Conservation (phyloP, 2,797 vertebrate genomes). For the Lacerta bilineata region DNA sequence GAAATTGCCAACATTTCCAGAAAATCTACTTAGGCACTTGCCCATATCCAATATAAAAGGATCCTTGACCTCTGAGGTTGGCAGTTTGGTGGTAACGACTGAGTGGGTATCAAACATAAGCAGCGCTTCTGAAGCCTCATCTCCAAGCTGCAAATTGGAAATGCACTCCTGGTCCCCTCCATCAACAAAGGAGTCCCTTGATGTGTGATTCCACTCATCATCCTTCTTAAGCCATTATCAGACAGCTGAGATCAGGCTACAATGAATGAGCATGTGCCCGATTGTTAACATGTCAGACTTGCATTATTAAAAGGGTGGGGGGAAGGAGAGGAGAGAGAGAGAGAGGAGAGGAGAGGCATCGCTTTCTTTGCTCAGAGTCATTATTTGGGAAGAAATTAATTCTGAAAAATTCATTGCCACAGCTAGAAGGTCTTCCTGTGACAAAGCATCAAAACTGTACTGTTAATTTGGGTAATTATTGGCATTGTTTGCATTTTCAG, state of each 20-base stretch:
- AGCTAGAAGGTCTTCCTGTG: slow-evolving; percentile 28
- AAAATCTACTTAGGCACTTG: slow-evolving; percentile 36
- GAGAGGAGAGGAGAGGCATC: slow-evolving; percentile 39
- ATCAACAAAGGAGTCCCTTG: slow-evolving; percentile 69
- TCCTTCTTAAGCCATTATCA: slow-evolving; percentile 68
- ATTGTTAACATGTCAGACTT: slow-evolving; percentile 73
- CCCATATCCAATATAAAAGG: slow-evolving; percentile 22
- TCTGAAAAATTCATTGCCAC: slow-evolving; percentile 38
- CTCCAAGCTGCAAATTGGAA: slow-evolving; percentile 78
- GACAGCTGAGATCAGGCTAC: slow-evolving; percentile 76
- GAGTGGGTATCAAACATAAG: slow-evolving; percentile 59
- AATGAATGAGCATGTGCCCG: slow-evolving; percentile 66
- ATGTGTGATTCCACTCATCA: slow-evolving; percentile 72
- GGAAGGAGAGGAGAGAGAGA: slow-evolving; percentile 60
- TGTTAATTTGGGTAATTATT: slow-evolving; percentile 42
- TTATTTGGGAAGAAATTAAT: slow-evolving; percentile 64
- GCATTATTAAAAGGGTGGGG: slow-evolving; percentile 72
- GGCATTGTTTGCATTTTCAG: slow-evolving; percentile 33
- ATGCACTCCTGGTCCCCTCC: slow-evolving; percentile 58
- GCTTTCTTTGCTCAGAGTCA: slow-evolving; percentile 66
- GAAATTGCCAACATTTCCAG: slow-evolving; percentile 17
- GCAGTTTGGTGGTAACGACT: slow-evolving; percentile 61
- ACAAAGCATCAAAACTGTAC: slow-evolving; percentile 44
- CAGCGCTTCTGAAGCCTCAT: slow-evolving; percentile 64
- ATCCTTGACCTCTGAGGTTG: slow-evolving; percentile 62